Conservation (phyloP, 1,140 invertebrate species). For the Temnothorax curvispinosus region DNA sequence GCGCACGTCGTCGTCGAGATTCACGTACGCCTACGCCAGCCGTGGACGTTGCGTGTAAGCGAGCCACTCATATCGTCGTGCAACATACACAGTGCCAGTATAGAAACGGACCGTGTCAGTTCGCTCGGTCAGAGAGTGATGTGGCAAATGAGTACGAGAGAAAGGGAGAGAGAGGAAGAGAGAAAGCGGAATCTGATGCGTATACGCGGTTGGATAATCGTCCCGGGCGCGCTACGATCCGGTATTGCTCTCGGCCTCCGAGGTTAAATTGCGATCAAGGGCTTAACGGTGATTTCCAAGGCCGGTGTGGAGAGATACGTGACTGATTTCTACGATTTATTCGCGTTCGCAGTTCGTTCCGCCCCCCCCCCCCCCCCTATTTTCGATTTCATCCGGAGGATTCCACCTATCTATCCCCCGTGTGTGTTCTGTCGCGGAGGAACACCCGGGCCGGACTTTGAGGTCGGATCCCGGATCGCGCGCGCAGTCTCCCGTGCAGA, state of each 20-base stretch:
- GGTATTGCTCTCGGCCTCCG: conserved; percentile 79
- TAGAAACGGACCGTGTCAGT: conserved; percentile 40
- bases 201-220: conserved; percentile 80
- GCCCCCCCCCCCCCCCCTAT: not conserved
- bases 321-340: conserved; percentile 79
- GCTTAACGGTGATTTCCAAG: conserved; percentile 85
- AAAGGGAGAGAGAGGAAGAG: conserved; percentile 3
- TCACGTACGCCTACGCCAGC: not conserved
- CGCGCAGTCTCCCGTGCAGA: not conserved
- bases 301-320: conserved; percentile 78
- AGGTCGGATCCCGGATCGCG: conserved; percentile 16
- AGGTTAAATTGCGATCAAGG: conserved; percentile 85
- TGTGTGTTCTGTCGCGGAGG: conserved; percentile 24
- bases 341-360: conserved; percentile 46
- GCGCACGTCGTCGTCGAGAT: conserved; percentile 31
- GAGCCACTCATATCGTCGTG: conserved; percentile 32
- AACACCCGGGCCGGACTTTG: conserved; percentile 9
- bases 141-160: not conserved
- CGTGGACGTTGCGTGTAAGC: conserved; percentile 20
- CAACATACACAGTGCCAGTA: not conserved
- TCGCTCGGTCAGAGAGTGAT: conserved; percentile 13
- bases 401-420: conserved; percentile 1
- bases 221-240: conserved; percentile 78
- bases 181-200: conserved; percentile 44
- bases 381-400: conserved; percentile 66